Evolutionary conservation across 2,888 invertebrate genomes (phyloP).

Genomic region (Epistrophe eligans): DNA sequence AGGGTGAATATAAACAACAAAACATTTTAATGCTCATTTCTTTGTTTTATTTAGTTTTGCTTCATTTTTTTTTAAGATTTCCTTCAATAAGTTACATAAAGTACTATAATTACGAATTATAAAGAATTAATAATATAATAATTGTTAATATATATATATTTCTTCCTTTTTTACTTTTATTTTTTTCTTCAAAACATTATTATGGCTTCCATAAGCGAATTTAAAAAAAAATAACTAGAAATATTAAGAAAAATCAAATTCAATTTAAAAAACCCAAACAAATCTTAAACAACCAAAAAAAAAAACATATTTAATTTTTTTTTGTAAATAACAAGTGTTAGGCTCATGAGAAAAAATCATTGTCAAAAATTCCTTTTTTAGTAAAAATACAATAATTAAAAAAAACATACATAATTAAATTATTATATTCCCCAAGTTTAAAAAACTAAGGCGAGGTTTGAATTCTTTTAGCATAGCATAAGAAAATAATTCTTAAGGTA

Average conservation of each 20-base stretch:
- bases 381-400: neutral
- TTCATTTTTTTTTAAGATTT: constrained; percentile 57
- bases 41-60: constrained; percentile 68
- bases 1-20: neutral
- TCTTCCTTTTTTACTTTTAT: constrained; percentile 17
- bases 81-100: constrained; percentile 73
- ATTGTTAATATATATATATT: constrained; percentile 50
- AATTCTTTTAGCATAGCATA: constrained; percentile 50
- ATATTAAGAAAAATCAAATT: neutral
- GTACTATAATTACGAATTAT: constrained; percentile 72
- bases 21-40: constrained; percentile 63
- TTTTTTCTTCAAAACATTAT: constrained; percentile 52
- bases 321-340: neutral
- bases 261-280: constrained; percentile 5
- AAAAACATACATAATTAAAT: constrained; percentile 8
- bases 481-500: constrained; percentile 17
- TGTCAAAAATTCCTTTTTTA: neutral
- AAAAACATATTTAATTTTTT: neutral
- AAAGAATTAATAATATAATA: constrained; percentile 66
- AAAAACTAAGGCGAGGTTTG: constrained; percentile 72
- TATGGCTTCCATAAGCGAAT: constrained; percentile 42
- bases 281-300: neutral
- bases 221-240: constrained; percentile 12
- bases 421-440: constrained; percentile 65
- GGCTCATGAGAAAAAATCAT: neutral